Evolutionary conservation across 23 tunicate genomes (phyloP), one percentile per base, ranked within the genome.

Genomic region (Phallusia fumigata): DNA sequence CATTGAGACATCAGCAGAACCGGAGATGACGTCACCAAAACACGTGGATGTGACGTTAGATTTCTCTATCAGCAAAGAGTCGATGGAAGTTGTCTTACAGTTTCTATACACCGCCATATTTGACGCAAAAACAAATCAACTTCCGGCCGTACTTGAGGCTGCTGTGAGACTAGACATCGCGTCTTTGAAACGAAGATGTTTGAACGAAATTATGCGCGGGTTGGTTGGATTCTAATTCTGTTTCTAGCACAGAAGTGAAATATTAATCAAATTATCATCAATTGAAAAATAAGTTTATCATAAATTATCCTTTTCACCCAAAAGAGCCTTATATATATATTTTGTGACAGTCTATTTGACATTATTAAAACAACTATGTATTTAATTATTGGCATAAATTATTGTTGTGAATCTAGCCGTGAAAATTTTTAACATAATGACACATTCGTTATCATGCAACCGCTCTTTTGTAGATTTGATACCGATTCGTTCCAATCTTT

Each of bases 141-240:
- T 88, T 0, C 86, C 91, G 18, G 84, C 36, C 74, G 76, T 88
- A 18, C 75, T 88, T 13, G 91, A 88, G 53, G 91, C 86, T 44
- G 86, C 91, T 24, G 82, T 81, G 18, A 77, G 76, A 72, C 76
- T 88, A 52, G 65, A 76, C 21, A 88, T 88, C 19, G 35, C 79
- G 32, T 81, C 91, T 15, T 72, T 88, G 15, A 82, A 78, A 36
- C 78, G 86, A 35, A 73, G 84, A 36, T 88, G 91, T 51, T 35
- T 81, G 24, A 73, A 73, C 65, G 91, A 77, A 82, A 73, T 88
- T 28, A 81, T 75, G 36, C 77, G 33, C 83, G 76, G 83, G 91
- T 88, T 51, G 13, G 82, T 78, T 19, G 3, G 45, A 77, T 40
- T 6, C 0, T 80, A n/a, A 16, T 80, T 80, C n/a, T 80, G 22